Conservation (phyloP, 2,888 invertebrate species). For the Cremastobaeus sp. region DNA sequence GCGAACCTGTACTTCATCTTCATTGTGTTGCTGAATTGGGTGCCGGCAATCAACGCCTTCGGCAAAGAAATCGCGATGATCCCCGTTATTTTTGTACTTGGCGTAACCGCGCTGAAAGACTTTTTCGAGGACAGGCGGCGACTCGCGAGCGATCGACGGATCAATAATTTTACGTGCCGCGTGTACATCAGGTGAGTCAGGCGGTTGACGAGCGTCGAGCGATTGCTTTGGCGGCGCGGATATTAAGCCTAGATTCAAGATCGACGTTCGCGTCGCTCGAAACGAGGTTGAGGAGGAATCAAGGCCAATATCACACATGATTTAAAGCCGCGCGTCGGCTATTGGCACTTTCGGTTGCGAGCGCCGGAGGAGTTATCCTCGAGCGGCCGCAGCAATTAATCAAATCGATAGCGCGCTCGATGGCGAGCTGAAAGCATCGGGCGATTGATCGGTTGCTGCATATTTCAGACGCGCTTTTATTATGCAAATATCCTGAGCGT, state of each 20-base stretch:
- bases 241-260: constrained; percentile 50
- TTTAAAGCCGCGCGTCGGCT: constrained; percentile 26
- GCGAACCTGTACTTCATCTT: constrained; percentile 99
- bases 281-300: constrained; percentile 63
- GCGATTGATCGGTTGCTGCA: no score
- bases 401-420: no score
- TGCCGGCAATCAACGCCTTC: constrained; percentile 95
- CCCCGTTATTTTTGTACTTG: constrained; percentile 95
- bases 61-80: constrained; percentile 97
- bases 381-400: no score
- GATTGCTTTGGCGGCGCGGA: constrained; percentile 32
- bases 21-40: constrained; percentile 97
- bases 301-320: constrained; percentile 65
- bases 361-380: no score
- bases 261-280: constrained; percentile 44
- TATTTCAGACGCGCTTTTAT: no score
- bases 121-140: constrained; percentile 95
- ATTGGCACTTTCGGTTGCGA: no score
- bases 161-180: constrained; percentile 95
- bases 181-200: constrained; percentile 91
- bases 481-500: neutral
- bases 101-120: constrained; percentile 96
- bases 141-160: constrained; percentile 93
- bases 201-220: constrained; percentile 27
- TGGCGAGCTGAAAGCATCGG: no score